phyloP scores from a whole-genome alignment of 2,888 invertebrate genomes.

The Agrotis segetum region DNA sequence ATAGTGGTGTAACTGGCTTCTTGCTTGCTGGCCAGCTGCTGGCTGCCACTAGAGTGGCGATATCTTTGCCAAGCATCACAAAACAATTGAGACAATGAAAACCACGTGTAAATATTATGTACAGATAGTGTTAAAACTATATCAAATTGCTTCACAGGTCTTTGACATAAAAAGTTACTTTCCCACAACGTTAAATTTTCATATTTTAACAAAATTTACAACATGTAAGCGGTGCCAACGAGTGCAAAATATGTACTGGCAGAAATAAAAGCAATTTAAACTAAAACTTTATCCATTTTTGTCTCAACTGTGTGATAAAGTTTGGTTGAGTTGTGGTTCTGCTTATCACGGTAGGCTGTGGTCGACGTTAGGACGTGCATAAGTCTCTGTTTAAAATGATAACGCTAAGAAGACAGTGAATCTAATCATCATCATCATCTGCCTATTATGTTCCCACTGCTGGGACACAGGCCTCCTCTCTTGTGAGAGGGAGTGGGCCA shows the following conservation, averaged over 20 bases:
- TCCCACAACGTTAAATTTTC: constrained; percentile 16
- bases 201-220: constrained; percentile 25
- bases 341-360: constrained; percentile 10
- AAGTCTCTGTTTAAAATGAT: not conserved
- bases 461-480: not conserved
- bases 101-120: too few species aligned
- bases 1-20: too few species aligned
- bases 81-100: too few species aligned
- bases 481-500: too few species aligned
- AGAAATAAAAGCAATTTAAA: constrained; percentile 46
- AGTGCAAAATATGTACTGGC: constrained; percentile 25
- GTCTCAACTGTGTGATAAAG: constrained; percentile 31
- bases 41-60: too few species aligned
- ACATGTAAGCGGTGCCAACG: constrained; percentile 25
- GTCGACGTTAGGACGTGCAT: not conserved
- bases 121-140: not conserved
- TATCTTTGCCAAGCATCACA: too few species aligned
- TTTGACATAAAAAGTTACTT: constrained; percentile 8
- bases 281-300: constrained; percentile 56
- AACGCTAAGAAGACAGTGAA: not conserved
- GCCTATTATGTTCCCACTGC: not conserved
- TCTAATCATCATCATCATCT: not conserved
- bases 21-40: too few species aligned
- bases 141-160: not conserved
- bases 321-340: not conserved